A percentile compares a stretch with the other conserved stretches of the same genome.
Conservation (phyloP, 1,140 invertebrate species). For the Hydropsyche tenuis region DNA sequence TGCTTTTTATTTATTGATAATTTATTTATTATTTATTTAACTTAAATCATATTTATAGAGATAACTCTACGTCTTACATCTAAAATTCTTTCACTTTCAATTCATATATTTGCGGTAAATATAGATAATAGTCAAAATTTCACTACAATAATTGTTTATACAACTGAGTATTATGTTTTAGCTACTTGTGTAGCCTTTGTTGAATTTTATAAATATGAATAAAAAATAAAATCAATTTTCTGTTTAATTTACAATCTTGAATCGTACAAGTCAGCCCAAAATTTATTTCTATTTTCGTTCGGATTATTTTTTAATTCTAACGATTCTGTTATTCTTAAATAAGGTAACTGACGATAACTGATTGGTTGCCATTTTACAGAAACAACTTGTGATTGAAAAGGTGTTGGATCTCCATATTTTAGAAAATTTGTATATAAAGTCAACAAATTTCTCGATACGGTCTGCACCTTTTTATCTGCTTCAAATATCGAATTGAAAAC, state of each 20-base stretch:
- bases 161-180: no score
- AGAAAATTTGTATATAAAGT: constrained; percentile 63
- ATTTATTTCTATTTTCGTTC: constrained; percentile 54
- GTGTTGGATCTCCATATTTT: constrained; percentile 62
- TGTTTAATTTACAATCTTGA: not conserved
- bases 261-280: constrained; percentile 59
- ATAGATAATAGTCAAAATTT: no score
- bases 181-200: no score
- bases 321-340: constrained; percentile 55
- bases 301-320: constrained; percentile 56
- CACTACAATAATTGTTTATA: no score
- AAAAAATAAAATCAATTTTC: no score
- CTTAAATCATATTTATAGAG: no score
- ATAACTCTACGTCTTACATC: not conserved
- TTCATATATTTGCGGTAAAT: no score
- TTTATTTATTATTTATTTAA: no score
- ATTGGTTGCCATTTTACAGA: constrained; percentile 54
- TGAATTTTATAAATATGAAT: no score
- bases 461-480: constrained; percentile 52
- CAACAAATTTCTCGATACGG: constrained; percentile 55
- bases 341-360: constrained; percentile 52
- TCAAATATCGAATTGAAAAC: constrained; percentile 50
- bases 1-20: no score
- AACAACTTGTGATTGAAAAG: constrained; percentile 35
- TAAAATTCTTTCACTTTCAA: no score